phyloP scores from a whole-genome alignment of 2,113 vertebrate genomes.

The Beaufortia kweichowensis region DNA sequence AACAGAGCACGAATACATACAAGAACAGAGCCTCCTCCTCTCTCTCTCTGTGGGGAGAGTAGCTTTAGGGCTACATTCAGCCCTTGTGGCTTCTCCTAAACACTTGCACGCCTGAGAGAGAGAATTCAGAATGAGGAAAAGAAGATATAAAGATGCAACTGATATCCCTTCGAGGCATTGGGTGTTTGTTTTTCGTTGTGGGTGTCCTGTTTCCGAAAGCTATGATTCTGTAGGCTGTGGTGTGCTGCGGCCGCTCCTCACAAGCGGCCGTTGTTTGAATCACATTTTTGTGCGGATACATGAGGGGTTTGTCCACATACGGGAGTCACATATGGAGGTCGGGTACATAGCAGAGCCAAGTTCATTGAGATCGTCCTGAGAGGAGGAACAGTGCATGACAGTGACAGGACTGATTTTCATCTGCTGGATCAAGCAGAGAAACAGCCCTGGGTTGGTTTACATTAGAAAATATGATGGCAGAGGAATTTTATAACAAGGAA shows the following conservation, averaged over 20 bases:
- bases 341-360: constrained; percentile 15
- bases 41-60: constrained; percentile 14
- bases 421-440: background rate
- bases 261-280: constrained; percentile 44
- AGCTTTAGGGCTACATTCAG: constrained; percentile 29
- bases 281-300: constrained; percentile 37
- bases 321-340: constrained; percentile 23
- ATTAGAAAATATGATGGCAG: constrained; percentile 14
- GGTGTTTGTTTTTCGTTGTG: constrained; percentile 53
- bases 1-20: constrained; percentile 30
- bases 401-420: constrained; percentile 2
- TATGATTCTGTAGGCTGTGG: constrained; percentile 21
- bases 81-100: constrained; percentile 40
- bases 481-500: constrained; percentile 22
- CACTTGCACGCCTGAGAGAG: constrained; percentile 37
- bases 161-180: constrained; percentile 50
- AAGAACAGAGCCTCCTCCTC: constrained; percentile 13
- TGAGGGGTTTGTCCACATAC: constrained; percentile 20
- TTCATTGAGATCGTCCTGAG: constrained; percentile 38
- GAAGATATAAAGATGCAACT: constrained; percentile 44
- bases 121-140: constrained; percentile 11
- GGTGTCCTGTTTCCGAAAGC: constrained; percentile 43
- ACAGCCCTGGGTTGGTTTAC: constrained; percentile 19
- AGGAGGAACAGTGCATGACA: constrained; percentile 28
- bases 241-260: constrained; percentile 30